These are phyloP conservation scores for Amphiprion ocellaris DNA, from an alignment of 2,113 vertebrate species.

Conservation along the genomic window DNA sequence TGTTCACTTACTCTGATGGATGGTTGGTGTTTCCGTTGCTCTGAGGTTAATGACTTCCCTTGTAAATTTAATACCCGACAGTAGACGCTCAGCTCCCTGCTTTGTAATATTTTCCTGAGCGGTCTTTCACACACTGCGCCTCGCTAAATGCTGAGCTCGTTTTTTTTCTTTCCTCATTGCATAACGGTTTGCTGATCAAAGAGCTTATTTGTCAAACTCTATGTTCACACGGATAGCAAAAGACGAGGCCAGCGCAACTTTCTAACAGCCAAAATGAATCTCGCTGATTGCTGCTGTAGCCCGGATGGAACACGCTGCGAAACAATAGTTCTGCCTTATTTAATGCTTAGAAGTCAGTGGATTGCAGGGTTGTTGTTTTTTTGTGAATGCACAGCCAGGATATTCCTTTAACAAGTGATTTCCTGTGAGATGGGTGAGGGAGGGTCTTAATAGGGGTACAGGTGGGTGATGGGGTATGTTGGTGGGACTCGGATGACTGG, in stretches of 20 bases:
- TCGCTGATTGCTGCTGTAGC: not conserved
- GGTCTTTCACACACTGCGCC: not conserved
- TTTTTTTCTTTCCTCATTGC: not conserved
- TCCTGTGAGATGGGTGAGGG: constrained; percentile 24
- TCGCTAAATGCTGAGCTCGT: not conserved
- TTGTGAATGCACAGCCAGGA: not conserved
- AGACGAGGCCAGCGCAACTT: not conserved
- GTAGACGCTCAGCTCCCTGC: not conserved
- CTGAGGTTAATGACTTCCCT: too few relatives aligned
- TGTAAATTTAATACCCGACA: too few relatives aligned
- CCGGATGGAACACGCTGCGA: not conserved
- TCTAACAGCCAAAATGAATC: not conserved
- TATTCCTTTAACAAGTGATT: constrained; percentile 36
- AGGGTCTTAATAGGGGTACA: constrained; percentile 65
- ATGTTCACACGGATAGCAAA: not conserved
- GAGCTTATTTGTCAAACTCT: constrained; percentile 16
- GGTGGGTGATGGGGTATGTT: constrained; percentile 61
- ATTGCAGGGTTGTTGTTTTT: not conserved
- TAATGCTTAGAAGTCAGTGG: not conserved
- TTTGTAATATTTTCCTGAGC: not conserved
- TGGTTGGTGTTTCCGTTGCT: too few relatives aligned
- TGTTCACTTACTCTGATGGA: too few relatives aligned
- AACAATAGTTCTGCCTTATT: not conserved
- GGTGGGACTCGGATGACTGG: constrained; percentile 70
- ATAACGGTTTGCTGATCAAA: constrained; percentile 15